Percentiles rank a stretch among this genome's conserved stretches.
These are phyloP conservation scores for Oplegnathus fasciatus DNA, from an alignment of 2,113 vertebrate species.

Conservation along the genomic window DNA sequence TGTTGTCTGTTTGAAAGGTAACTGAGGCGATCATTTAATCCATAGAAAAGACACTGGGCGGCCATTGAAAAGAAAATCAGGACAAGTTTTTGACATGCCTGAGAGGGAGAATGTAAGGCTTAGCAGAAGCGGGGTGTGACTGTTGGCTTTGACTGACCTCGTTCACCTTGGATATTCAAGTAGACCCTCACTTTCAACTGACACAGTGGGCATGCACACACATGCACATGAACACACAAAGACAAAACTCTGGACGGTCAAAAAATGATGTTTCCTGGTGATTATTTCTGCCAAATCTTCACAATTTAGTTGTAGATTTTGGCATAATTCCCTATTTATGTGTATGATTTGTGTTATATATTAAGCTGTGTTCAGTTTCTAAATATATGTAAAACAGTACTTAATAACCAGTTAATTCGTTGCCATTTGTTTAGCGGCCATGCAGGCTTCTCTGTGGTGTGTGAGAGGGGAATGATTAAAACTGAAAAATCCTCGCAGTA, in stretches of 20 bases:
- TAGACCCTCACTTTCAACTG: background rate
- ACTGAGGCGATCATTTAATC: constrained; percentile 3
- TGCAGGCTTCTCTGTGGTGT: background rate
- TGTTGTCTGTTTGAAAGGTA: background rate
- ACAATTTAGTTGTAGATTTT: background rate
- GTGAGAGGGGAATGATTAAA: background rate
- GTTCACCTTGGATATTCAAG: background rate
- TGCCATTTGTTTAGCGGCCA: background rate
- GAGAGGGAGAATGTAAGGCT: background rate
- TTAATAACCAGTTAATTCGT: background rate
- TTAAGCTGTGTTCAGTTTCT: background rate
- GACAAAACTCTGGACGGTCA: background rate
- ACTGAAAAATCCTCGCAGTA: no score
- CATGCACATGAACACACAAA: background rate
- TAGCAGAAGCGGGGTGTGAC: background rate
- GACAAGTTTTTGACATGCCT: background rate
- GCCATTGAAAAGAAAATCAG: background rate
- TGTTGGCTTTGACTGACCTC: background rate
- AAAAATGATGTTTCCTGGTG: background rate
- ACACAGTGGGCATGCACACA: background rate
- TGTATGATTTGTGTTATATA: background rate
- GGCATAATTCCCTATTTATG: background rate
- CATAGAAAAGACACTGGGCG: background rate
- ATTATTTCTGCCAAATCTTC: background rate
- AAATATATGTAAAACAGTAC: background rate